These are phyloP conservation scores for Neria commutata DNA, from an alignment of 2,888 invertebrate genomes.

Conservation along the genomic window DNA sequence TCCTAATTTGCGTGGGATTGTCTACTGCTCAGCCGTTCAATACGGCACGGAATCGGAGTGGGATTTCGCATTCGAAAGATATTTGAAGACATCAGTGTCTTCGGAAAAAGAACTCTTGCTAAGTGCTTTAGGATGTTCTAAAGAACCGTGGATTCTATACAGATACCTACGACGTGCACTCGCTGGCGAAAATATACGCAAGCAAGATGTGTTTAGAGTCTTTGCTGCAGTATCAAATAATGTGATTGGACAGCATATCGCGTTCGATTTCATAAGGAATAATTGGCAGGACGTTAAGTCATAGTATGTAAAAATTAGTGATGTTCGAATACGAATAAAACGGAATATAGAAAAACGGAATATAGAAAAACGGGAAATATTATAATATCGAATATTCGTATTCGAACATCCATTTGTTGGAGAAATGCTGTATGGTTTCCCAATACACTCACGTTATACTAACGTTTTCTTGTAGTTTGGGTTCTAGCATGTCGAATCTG, in stretches of 20 bases:
- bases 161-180: conserved; percentile 76
- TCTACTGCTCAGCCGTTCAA: conserved; percentile 86
- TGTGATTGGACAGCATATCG: conserved; percentile 79
- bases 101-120: conserved; percentile 81
- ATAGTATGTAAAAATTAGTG: too few species aligned
- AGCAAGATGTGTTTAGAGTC: conserved; percentile 80
- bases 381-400: too few species aligned
- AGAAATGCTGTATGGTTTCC: too few species aligned
- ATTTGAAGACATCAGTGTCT: conserved; percentile 75
- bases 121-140: conserved; percentile 79
- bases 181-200: conserved; percentile 77
- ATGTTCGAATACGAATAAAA: too few species aligned
- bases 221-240: conserved; percentile 79
- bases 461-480: conserved; percentile 66
- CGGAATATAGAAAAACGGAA: too few species aligned
- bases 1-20: conserved; percentile 79
- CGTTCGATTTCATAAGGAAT: conserved; percentile 77
- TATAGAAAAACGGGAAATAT: too few species aligned
- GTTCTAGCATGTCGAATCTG: conserved; percentile 73
- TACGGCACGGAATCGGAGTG: conserved; percentile 85
- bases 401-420: too few species aligned
- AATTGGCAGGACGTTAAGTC: conserved; percentile 75
- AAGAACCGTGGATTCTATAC: conserved; percentile 78
- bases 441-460: too few species aligned
- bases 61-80: conserved; percentile 86